Base-by-base conservation (phyloP, 2,113 vertebrate genomes). In the Phocoena sinus region DNA sequence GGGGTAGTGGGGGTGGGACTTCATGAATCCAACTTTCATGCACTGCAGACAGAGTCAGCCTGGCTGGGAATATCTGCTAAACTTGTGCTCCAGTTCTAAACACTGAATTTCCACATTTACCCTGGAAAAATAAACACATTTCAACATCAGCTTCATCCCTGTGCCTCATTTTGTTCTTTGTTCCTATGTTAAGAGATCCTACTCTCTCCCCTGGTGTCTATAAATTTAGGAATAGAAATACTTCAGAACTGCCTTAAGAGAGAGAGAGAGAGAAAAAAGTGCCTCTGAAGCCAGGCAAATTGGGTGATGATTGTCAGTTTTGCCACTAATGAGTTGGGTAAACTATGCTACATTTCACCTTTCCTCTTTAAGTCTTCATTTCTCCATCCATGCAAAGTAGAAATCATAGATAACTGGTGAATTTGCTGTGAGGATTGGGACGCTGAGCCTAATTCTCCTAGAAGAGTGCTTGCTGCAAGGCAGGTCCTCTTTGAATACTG, bases 351-450 rank as follows among this genome's bases (percentile, higher is more conserved):
- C 8, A 21, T n/a, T 67, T 71, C 20, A 25, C 28, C 28, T 71
- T 81, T 44, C 62, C 20, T 13, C 53, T n/a, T 28, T 5, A 7
- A 47, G 11, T 1, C 6, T 68, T 50, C 11, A 0, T 23, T 63
- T 67, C 13, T 82, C 62, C n/a, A 20, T 28, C 5, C 28, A 1
- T 20, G 20, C 41, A 58, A 36, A 83, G 31, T 8, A 56, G 93
- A 73, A 50, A 36, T 12, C 5, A 31, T 0, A 3, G 21, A 6
- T 10, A 15, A 10, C 14, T 36, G 5, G 0, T 12, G 3, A 2
- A 10, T 21, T 21, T 70, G 17, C 68, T 31, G 2, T 6, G 74
- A 65, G 53, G 25, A 26, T 58, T 5, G 38, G 9, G 36, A 33
- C 2, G 1, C 0, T 13, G 25, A 47, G 25, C 5, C 5, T n/a